Base-by-base conservation (phyloP, 2,888 invertebrate genomes). In the Drosophila kuntzei region DNA sequence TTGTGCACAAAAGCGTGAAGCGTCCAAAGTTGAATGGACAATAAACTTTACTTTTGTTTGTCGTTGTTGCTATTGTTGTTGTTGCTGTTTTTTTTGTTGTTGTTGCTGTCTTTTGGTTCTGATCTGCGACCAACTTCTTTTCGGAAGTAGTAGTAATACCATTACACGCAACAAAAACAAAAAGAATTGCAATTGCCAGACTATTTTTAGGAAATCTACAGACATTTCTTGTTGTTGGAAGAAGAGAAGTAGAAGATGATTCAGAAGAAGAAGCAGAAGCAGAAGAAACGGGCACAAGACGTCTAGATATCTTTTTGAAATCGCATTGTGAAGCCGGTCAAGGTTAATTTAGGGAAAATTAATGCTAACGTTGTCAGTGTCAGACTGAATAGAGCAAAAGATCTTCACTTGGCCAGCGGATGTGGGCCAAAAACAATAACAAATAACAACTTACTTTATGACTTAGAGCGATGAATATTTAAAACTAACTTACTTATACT, bases 1-100 rank as follows among this genome's bases (percentile, higher is more conserved):
- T 89, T 89, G 89, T 89, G 87, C 83, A 84, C 71, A 89, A 89
- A 83, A 77, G 83, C 83, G 89, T 83, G 87, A 83, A 83, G 86
- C 64, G 54, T 57, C 61, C 61, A 80, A 64, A 62, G 46, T 57
- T 84, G 67, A 72, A 70, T 70, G 81, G 87, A 87, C 87, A 87
- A 84, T 83, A 78, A 84, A 72, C 75, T 78, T 71, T 62, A 44
- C 55, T 55, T 55, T 44, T 55, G 43, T 55, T 55, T 44, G 16
- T 11, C 22, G 50, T 18, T 14, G 29, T 12, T n/a, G n/a, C n/a
- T 1, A n/a, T 9, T 69, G 67, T 43, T 41, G 14, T 34, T 71
- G 39, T 76, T 47, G 29, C 44, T 60, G 25, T 11, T 27, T 46
- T 61, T 1, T n/a, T 9, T 69, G 67, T 43, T 41, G 14, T 34